Conservation (phyloP, 2,888 invertebrate genomes). For the Platycheirus albimanus region DNA sequence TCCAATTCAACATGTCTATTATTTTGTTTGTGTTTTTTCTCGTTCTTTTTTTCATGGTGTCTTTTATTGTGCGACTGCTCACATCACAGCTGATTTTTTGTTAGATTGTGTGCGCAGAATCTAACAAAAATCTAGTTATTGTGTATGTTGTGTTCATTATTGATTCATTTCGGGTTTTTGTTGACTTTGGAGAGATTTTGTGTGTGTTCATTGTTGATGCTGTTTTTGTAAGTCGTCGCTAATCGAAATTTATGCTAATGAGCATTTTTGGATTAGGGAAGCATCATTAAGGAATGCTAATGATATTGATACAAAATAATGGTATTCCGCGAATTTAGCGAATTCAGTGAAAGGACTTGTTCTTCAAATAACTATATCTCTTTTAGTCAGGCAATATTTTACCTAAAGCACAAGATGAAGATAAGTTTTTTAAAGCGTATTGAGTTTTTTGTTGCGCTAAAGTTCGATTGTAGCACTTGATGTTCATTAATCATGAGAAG, state of each 20-base stretch:
- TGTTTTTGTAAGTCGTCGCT: not conserved
- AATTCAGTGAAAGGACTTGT: no score
- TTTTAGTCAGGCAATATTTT: no score
- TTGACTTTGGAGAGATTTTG: slow-evolving; percentile 16
- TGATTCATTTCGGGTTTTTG: slow-evolving; percentile 13
- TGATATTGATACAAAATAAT: no score
- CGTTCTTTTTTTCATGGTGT: not conserved
- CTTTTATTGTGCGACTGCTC: slow-evolving; percentile 15
- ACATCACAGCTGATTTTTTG: slow-evolving; percentile 13
- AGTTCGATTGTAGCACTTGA: no score
- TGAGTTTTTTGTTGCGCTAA: no score
- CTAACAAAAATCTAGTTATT: not conserved
- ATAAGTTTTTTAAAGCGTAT: no score
- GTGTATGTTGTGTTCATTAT: slow-evolving; percentile 12
- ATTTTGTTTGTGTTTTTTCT: slow-evolving; percentile 16
- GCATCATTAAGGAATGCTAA: no score
- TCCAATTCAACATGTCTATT: not conserved
- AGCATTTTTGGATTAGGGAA: no score
- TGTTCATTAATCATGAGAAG: no score
- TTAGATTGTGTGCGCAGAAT: slow-evolving; percentile 10
- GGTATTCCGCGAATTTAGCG: no score
- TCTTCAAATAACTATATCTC: no score
- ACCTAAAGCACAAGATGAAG: no score
- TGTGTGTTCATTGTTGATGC: not conserved
- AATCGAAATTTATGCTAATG: not conserved